phyloP scores from a whole-genome alignment of 2,888 invertebrate species.

The Nomada lathburiana region DNA sequence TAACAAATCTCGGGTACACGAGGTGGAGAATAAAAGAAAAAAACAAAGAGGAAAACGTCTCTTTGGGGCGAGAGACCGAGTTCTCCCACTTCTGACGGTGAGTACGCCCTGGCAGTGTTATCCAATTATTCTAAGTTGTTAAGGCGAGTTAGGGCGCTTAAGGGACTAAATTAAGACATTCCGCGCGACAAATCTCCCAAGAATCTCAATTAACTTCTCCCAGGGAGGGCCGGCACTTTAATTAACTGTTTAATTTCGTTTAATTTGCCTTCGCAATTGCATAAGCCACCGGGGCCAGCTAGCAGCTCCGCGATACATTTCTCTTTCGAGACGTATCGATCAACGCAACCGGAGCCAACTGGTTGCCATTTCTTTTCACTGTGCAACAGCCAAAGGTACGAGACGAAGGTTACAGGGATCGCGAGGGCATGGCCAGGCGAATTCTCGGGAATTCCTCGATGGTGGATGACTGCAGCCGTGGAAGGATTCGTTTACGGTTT shows the following conservation, averaged over 20 bases:
- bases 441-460: background rate
- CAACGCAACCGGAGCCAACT: constrained; percentile 10
- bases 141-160: constrained; percentile 84
- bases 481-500: constrained; percentile 2
- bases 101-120: constrained; percentile 78
- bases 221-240: constrained; percentile 77
- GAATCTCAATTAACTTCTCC: constrained; percentile 84
- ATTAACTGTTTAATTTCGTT: constrained; percentile 84
- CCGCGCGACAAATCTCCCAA: constrained; percentile 84
- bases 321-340: constrained; percentile 44
- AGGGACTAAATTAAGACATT: constrained; percentile 85
- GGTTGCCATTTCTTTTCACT: background rate
- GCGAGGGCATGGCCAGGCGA: background rate
- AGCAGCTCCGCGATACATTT: constrained; percentile 37
- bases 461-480: too few relatives aligned
- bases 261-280: constrained; percentile 82
- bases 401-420: background rate
- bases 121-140: constrained; percentile 85
- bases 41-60: constrained; percentile 29
- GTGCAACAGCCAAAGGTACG: background rate
- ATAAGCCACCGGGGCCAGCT: constrained; percentile 59
- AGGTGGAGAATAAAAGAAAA: constrained; percentile 15
- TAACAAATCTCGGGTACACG: constrained; percentile 26
- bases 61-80: constrained; percentile 54
- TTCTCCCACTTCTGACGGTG: constrained; percentile 68